A percentile compares a stretch with the other conserved stretches of the same genome.
Conservation (phyloP, 1,140 invertebrate species). For the Polypedilum vanderplanki region DNA sequence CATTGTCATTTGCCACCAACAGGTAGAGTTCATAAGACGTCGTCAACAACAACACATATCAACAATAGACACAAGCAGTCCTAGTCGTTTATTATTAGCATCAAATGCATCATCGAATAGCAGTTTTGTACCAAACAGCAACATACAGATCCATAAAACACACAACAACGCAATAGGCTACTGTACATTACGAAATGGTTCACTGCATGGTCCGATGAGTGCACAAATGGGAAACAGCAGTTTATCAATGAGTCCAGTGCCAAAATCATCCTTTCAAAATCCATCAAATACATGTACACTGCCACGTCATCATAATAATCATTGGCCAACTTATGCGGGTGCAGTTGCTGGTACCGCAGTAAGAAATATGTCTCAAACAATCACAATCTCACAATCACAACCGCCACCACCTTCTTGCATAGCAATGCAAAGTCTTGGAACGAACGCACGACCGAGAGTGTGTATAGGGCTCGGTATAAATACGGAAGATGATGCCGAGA, state of each 20-base stretch:
- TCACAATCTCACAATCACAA: slow-evolving; percentile 34
- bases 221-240: slow-evolving; percentile 33
- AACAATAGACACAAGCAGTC: slow-evolving; percentile 62
- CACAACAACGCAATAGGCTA: slow-evolving; percentile 55
- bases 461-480: slow-evolving; percentile 33
- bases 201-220: slow-evolving; percentile 46
- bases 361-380: slow-evolving; percentile 35
- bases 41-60: slow-evolving; percentile 65
- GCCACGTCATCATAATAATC: slow-evolving; percentile 45
- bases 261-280: slow-evolving; percentile 38
- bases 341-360: slow-evolving; percentile 36
- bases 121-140: slow-evolving; percentile 36
- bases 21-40: slow-evolving; percentile 55
- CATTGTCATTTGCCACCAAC: slow-evolving; percentile 27
- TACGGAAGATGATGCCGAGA: slow-evolving; percentile 48
- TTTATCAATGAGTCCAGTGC: slow-evolving; percentile 39
- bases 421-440: slow-evolving; percentile 40
- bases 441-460: slow-evolving; percentile 36
- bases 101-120: slow-evolving; percentile 45
- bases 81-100: slow-evolving; percentile 51
- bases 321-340: slow-evolving; percentile 44
- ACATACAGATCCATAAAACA: slow-evolving; percentile 40
- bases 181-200: slow-evolving; percentile 61
- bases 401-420: slow-evolving; percentile 36
- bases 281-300: slow-evolving; percentile 39